phyloP scores from a whole-genome alignment of 1,140 invertebrate genomes.

The Bombus confusus region DNA sequence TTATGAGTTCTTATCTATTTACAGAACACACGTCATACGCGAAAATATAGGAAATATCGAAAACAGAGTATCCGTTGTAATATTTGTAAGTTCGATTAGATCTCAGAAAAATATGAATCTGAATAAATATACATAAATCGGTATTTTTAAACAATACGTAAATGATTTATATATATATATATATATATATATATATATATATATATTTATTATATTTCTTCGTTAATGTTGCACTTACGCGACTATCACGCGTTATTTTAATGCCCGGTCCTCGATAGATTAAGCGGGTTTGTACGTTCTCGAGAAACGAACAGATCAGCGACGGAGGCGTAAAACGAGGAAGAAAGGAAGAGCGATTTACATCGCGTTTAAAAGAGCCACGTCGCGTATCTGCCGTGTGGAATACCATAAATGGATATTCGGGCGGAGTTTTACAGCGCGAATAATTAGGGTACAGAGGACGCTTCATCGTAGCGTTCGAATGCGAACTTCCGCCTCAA shows the following conservation, averaged over 20 bases:
- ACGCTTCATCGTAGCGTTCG: constrained; percentile 12
- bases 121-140: no score
- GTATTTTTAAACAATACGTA: background rate
- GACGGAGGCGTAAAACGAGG: no score
- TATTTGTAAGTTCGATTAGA: no score
- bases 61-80: background rate
- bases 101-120: no score
- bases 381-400: constrained; percentile 36
- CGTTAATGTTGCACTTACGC: no score
- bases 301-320: no score
- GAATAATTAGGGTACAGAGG: constrained; percentile 46
- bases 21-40: no score
- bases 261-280: background rate
- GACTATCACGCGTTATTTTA: background rate
- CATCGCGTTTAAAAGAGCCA: constrained; percentile 39
- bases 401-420: constrained; percentile 43
- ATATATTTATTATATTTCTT: no score
- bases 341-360: constrained; percentile 12
- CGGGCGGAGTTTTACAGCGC: constrained; percentile 32
- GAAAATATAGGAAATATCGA: background rate
- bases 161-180: no score
- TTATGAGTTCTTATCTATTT: no score
- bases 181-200: no score
- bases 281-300: background rate
- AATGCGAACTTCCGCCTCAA: constrained; percentile 33